phyloP scores from a whole-genome alignment of 2,113 vertebrate species.

The Urocynchramus pylzowi region DNA sequence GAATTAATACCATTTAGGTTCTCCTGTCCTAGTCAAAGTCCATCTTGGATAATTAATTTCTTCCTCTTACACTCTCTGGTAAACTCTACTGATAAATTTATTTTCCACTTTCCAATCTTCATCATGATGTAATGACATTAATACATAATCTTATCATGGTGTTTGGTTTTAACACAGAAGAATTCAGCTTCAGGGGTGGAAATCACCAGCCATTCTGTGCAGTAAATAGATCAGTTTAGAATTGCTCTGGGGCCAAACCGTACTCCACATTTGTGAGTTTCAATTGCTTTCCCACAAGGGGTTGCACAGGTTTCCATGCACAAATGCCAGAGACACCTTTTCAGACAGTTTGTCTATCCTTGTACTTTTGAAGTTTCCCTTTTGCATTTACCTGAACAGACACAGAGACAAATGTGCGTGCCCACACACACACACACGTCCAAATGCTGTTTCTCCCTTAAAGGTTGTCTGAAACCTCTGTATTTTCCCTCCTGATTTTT shows the following conservation, averaged over 20 bases:
- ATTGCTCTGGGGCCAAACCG: neutral
- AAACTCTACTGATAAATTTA: neutral
- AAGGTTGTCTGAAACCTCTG: neutral
- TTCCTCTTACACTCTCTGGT: neutral
- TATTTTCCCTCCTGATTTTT: neutral
- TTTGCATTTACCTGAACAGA: neutral
- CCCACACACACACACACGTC: fast-evolving
- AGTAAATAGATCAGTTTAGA: neutral
- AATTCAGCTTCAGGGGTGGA: neutral
- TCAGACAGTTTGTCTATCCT: neutral
- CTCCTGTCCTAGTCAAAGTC: neutral
- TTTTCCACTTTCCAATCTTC: neutral
- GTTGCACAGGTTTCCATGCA: neutral
- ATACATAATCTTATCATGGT: neutral
- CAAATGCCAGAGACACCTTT: neutral
- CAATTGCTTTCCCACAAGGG: neutral
- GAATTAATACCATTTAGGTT: neutral
- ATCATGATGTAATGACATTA: neutral
- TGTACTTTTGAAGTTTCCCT: neutral
- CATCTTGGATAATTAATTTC: neutral
- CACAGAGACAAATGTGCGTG: fast-evolving
- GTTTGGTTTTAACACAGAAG: neutral
- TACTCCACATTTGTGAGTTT: neutral
- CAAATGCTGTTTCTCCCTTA: neutral
- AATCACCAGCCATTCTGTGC: neutral